A percentile compares a stretch with the other conserved stretches of the same genome.
phyloP scores from a whole-genome alignment of 2,113 vertebrate genomes.

The Trichomycterus rosablanca region DNA sequence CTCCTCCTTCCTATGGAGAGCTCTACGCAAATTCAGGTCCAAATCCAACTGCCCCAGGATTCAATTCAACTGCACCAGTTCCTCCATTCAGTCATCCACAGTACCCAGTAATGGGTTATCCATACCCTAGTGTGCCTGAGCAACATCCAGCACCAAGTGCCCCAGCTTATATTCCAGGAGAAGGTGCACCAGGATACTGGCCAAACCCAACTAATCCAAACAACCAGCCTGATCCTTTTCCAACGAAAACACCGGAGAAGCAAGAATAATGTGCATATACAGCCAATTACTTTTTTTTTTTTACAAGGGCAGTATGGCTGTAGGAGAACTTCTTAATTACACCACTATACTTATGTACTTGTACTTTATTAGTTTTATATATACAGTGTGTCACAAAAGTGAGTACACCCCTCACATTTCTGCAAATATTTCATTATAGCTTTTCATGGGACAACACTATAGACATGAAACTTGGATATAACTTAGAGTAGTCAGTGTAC shows the following conservation, averaged over 20 bases:
- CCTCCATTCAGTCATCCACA: conserved; percentile 41
- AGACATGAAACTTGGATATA: too few relatives aligned
- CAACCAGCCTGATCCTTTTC: conserved; percentile 17
- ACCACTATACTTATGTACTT: too few relatives aligned
- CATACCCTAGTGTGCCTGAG: conserved; percentile 13
- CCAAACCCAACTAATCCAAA: conserved; percentile 7
- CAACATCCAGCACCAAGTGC: conserved; percentile 38
- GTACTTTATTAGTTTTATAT: too few relatives aligned
- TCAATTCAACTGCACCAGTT: conserved; percentile 23
- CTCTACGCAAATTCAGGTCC: conserved; percentile 7
- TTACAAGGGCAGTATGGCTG: too few relatives aligned
- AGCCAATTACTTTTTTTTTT: too few relatives aligned
- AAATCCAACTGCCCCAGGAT: conserved; percentile 11
- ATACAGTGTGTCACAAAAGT: too few relatives aligned
- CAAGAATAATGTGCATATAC: conserved; percentile 12
- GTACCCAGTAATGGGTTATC: conserved; percentile 4
- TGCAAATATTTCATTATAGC: too few relatives aligned
- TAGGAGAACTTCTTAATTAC: too few relatives aligned
- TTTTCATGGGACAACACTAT: too few relatives aligned
- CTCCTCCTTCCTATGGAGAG: conserved; percentile 20
- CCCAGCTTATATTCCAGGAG: conserved; percentile 16
- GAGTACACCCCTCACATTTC: too few relatives aligned
- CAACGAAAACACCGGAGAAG: conserved; percentile 21
- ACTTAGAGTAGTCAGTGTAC: too few relatives aligned
- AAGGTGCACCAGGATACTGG: not conserved